These are phyloP conservation scores for Mesitornis unicolor DNA, from an alignment of 2,113 vertebrate genomes.

Conservation along the genomic window DNA sequence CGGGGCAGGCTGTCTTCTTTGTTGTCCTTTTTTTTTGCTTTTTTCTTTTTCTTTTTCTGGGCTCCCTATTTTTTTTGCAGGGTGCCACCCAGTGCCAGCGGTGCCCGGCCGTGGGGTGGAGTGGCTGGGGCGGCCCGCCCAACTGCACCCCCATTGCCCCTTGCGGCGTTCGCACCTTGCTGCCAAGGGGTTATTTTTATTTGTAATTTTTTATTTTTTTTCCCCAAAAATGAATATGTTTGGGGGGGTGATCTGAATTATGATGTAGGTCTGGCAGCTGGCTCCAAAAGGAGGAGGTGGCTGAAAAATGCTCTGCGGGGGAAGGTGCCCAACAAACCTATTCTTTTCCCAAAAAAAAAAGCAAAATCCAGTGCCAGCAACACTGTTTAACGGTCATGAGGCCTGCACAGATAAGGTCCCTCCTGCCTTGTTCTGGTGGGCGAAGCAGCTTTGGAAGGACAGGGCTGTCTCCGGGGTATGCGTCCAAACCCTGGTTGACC, in stretches of 20 bases:
- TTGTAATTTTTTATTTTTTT: neutral
- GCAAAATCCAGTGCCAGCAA: neutral
- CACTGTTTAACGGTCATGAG: neutral
- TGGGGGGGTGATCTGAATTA: neutral
- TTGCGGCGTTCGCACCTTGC: neutral
- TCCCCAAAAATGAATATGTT: neutral
- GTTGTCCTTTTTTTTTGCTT: neutral
- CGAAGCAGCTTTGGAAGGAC: neutral
- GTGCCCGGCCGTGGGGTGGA: neutral
- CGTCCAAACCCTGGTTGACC: fast-evolving
- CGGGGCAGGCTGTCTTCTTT: conserved; percentile 11
- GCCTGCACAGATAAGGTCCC: neutral
- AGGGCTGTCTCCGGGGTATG: neutral
- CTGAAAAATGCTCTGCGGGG: conserved; percentile 40
- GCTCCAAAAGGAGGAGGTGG: conserved; percentile 22
- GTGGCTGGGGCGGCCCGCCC: neutral
- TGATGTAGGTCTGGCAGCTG: neutral
- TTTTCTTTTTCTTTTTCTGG: neutral
- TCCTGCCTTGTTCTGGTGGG: neutral
- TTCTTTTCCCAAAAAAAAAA: neutral
- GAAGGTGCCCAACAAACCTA: neutral
- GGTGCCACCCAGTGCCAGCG: conserved; percentile 71
- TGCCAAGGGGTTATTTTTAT: neutral
- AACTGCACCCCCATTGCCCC: neutral
- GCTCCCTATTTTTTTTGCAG: conserved; percentile 24